These are phyloP conservation scores for Orchesellides sinensis DNA, from an alignment of 2,888 invertebrate genomes.

Conservation along the genomic window DNA sequence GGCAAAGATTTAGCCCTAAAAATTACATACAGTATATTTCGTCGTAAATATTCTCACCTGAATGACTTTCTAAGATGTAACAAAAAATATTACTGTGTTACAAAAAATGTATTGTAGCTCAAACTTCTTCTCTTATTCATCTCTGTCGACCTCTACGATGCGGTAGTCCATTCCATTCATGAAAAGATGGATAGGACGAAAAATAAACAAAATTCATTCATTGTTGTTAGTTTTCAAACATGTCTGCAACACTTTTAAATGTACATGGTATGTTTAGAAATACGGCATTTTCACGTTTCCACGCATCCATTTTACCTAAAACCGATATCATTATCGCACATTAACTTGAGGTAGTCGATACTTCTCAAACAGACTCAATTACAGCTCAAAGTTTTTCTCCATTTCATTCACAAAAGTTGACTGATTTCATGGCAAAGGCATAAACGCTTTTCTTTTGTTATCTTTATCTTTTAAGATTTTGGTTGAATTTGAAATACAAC, in stretches of 20 bases:
- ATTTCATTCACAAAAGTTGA: too few relatives aligned
- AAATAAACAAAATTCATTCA: conserved; percentile 11
- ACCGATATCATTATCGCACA: not conserved
- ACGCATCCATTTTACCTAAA: not conserved
- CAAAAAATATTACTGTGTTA: not conserved
- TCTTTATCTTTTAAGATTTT: too few relatives aligned
- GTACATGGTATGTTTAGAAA: not conserved
- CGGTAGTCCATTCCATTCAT: conserved; percentile 26
- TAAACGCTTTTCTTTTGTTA: too few relatives aligned
- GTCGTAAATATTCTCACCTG: too few relatives aligned
- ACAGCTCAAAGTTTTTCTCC: too few relatives aligned
- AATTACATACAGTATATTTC: too few relatives aligned
- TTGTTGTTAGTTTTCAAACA: not conserved
- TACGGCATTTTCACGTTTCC: not conserved
- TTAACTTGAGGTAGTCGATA: not conserved
- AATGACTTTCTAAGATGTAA: not conserved
- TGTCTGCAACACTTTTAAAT: not conserved
- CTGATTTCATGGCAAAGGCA: too few relatives aligned
- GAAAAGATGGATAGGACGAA: not conserved
- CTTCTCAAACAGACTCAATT: too few relatives aligned
- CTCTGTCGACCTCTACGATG: not conserved
- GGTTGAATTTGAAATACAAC: too few relatives aligned
- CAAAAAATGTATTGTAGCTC: not conserved
- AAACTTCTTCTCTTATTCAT: not conserved
- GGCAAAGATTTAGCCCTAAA: too few relatives aligned